Percentiles rank a stretch among this genome's conserved stretches.
Evolutionary conservation across 2,113 vertebrate species (phyloP).

Genomic region (Arvicanthis niloticus): DNA sequence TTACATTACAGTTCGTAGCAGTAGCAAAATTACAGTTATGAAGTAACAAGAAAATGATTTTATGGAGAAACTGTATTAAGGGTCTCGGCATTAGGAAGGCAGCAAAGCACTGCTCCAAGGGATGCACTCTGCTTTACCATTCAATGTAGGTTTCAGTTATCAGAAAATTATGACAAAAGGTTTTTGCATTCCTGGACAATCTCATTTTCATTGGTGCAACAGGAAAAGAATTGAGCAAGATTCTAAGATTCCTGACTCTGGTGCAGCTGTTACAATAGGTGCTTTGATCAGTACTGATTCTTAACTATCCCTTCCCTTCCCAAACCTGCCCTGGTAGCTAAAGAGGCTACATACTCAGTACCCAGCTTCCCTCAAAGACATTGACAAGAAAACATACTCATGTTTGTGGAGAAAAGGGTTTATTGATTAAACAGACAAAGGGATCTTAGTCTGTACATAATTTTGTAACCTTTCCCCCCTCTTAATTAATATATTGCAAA

Average conservation of each 20-base stretch:
- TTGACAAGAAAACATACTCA: not conserved
- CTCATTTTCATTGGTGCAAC: not conserved
- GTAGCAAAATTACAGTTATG: not conserved
- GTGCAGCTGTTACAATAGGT: no score
- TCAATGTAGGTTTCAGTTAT: not conserved
- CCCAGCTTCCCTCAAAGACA: not conserved
- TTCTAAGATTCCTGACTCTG: not conserved
- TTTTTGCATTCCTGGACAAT: not conserved
- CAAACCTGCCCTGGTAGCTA: not conserved
- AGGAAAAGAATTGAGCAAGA: not conserved
- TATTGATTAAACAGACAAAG: not conserved
- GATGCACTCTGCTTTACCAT: not conserved
- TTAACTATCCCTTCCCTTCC: not conserved
- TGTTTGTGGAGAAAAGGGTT: not conserved
- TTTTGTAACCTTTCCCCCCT: constrained; percentile 25
- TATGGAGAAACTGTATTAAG: not conserved
- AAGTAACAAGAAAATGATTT: not conserved
- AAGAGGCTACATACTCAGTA: not conserved
- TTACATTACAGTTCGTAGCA: not conserved
- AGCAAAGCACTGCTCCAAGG: not conserved
- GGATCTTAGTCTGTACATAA: not conserved
- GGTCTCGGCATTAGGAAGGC: not conserved
- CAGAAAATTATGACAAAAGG: not conserved
- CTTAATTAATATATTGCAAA: not conserved
- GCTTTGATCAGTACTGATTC: not conserved